Percentiles rank a stretch among this genome's conserved stretches.
phyloP scores from a whole-genome alignment of 2,113 vertebrate species.

The Ameiurus melas region DNA sequence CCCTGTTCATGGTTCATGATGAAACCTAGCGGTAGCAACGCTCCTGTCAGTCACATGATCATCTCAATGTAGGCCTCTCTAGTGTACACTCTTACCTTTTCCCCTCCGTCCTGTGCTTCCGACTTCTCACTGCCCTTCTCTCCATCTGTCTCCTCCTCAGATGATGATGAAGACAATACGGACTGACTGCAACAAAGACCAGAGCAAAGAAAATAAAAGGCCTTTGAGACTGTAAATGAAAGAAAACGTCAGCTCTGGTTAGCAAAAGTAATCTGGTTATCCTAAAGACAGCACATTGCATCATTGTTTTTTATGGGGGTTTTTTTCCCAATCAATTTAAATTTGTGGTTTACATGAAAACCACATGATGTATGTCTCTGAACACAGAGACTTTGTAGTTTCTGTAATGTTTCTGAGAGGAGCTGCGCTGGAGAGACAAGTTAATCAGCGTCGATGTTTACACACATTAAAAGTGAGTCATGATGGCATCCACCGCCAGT shows the following conservation, averaged over 20 bases:
- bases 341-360: neutral
- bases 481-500: neutral
- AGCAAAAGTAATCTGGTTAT: conserved; percentile 8
- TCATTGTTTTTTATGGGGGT: neutral
- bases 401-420: neutral
- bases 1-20: neutral
- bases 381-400: conserved; percentile 11
- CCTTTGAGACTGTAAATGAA: neutral
- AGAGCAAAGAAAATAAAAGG: neutral
- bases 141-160: conserved; percentile 10
- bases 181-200: neutral
- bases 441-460: conserved; percentile 34
- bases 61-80: neutral
- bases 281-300: neutral
- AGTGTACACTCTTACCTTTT: conserved; percentile 21
- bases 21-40: neutral
- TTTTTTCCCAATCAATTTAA: neutral
- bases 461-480: conserved; percentile 43
- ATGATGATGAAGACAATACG: conserved; percentile 26
- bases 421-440: conserved; percentile 14
- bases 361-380: neutral
- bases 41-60: neutral
- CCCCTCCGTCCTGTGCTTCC: conserved; percentile 13
- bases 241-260: neutral
- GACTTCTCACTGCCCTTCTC: conserved; percentile 33